Evolutionary conservation across 2,888 invertebrate species (phyloP).

Genomic region (Camptogramma bilineatum): DNA sequence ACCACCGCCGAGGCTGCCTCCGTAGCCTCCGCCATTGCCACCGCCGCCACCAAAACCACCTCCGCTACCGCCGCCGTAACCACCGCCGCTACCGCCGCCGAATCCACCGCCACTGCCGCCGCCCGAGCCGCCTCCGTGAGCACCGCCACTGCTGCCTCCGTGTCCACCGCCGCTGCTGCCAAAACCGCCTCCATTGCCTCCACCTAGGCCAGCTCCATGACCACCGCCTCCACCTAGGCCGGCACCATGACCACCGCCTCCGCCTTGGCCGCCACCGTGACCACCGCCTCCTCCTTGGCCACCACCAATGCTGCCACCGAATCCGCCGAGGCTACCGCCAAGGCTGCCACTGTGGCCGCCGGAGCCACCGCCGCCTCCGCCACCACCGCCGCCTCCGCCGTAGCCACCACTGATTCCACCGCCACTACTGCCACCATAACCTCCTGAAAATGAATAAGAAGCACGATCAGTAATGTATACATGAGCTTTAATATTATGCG

Average conservation of each 20-base stretch:
- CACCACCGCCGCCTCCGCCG: constrained; percentile 26
- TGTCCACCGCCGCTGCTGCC: constrained; percentile 33
- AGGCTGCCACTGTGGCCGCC: constrained; percentile 33
- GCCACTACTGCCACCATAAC: constrained; percentile 27
- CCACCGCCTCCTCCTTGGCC: constrained; percentile 40
- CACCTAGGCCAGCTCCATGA: constrained; percentile 40
- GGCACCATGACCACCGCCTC: constrained; percentile 19
- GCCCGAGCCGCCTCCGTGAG: not conserved
- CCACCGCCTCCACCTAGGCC: constrained; percentile 46
- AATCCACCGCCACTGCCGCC: not conserved
- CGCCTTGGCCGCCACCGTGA: constrained; percentile 30
- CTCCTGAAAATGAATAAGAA: not conserved
- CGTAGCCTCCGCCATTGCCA: not conserved
- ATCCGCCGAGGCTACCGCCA: constrained; percentile 42
- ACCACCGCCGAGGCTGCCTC: no score
- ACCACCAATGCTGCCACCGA: constrained; percentile 41
- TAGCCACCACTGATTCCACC: constrained; percentile 39
- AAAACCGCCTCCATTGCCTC: constrained; percentile 25
- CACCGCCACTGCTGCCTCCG: not conserved
- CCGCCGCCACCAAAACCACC: not conserved
- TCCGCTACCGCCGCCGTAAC: not conserved
- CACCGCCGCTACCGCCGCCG: not conserved
- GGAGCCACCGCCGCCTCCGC: constrained; percentile 30
- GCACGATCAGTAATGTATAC: not conserved
- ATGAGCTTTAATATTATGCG: no score